Percentiles rank a stretch among this genome's conserved stretches.
Evolutionary conservation across 2,888 invertebrate genomes (phyloP).

Genomic region (Agonum fuliginosum): DNA sequence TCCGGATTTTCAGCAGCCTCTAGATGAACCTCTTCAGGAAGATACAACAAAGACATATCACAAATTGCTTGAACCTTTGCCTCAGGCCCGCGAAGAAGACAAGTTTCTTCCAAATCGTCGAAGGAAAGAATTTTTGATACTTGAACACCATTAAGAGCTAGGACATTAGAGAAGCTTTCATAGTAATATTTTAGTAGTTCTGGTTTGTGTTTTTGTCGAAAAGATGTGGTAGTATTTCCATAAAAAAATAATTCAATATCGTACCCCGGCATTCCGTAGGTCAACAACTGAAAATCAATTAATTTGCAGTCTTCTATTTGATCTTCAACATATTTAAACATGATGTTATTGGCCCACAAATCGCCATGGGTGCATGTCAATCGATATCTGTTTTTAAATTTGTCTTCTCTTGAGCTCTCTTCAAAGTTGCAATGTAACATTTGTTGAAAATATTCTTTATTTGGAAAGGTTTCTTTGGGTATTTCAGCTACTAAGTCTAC

Average conservation of each 20-base stretch:
- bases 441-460: constrained; percentile 15
- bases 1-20: background rate
- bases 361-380: constrained; percentile 27
- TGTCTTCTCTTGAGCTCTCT: background rate
- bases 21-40: constrained; percentile 34
- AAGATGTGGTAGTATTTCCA: constrained; percentile 16
- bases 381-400: constrained; percentile 16
- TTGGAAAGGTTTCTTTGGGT: background rate
- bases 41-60: constrained; percentile 39
- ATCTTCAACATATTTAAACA: constrained; percentile 33
- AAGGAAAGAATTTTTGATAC: background rate
- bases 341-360: constrained; percentile 46
- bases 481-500: constrained; percentile 43
- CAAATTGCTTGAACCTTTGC: constrained; percentile 50
- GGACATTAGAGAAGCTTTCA: background rate
- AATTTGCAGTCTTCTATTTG: constrained; percentile 26
- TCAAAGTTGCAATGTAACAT: background rate
- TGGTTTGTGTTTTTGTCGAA: constrained; percentile 7
- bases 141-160: background rate
- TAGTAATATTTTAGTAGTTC: constrained; percentile 28
- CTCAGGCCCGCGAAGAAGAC: constrained; percentile 34
- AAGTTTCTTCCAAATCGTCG: constrained; percentile 9
- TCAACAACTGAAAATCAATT: constrained; percentile 39
- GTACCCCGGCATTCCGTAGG: constrained; percentile 3
- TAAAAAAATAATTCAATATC: constrained; percentile 27